Conservation (phyloP, 2,888 invertebrate species). For the Hetaerina titia region DNA sequence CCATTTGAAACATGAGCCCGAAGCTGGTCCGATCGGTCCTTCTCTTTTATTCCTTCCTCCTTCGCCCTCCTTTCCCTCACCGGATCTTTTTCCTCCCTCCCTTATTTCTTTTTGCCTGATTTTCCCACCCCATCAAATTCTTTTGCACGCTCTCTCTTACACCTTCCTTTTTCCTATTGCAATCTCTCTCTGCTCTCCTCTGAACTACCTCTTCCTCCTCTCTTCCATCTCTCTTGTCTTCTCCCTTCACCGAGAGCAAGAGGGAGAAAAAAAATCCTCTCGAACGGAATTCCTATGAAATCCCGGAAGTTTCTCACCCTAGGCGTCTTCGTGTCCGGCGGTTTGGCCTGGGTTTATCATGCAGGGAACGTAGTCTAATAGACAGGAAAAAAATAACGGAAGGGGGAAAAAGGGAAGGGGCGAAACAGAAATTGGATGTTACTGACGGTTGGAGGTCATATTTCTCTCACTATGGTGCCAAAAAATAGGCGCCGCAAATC, state of each 20-base stretch:
- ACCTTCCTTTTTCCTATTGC: not conserved
- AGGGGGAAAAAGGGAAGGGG: not conserved
- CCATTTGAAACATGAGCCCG: not conserved
- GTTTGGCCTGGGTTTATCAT: not conserved
- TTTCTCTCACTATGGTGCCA: not conserved
- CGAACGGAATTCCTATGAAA: slow-evolving; percentile 20
- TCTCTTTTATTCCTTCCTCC: not conserved
- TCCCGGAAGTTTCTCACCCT: not conserved
- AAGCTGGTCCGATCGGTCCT: not conserved
- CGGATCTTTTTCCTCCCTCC: not conserved
- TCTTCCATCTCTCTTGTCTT: not conserved
- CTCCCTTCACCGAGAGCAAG: not conserved
- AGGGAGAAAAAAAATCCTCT: not conserved
- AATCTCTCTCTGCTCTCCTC: not conserved
- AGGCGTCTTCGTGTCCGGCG: not conserved
- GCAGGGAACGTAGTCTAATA: slow-evolving; percentile 21
- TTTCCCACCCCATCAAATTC: not conserved
- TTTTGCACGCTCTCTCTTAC: not conserved
- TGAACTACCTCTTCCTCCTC: not conserved
- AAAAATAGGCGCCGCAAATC: not conserved
- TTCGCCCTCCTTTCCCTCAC: not conserved
- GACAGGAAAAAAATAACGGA: not conserved
- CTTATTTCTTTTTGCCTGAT: too few species aligned
- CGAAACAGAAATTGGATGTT: slow-evolving; percentile 10
- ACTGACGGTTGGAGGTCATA: slow-evolving; percentile 14